Evolutionary conservation across 2,797 vertebrate species (phyloP).

Genomic region (Spea hammondii): DNA sequence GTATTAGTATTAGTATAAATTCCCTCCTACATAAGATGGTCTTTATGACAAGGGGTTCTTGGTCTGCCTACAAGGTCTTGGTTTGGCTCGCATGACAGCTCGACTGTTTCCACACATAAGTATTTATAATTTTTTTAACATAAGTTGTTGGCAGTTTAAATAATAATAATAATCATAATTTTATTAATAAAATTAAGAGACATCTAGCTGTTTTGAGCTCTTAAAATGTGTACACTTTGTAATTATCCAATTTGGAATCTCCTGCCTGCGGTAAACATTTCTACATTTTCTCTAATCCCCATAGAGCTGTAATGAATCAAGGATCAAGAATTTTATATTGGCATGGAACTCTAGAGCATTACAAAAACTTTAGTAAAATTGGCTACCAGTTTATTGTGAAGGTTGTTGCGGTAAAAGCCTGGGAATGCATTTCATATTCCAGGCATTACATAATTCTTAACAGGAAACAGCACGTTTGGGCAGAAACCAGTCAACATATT

Average conservation of each 20-base stretch:
- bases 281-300: neutral
- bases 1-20: too few species aligned
- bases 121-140: too few species aligned
- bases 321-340: neutral
- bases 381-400: slow-evolving; percentile 24
- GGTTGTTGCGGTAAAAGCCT: slow-evolving; percentile 30
- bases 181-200: too few species aligned
- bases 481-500: slow-evolving; percentile 38
- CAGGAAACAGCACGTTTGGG: slow-evolving; percentile 45
- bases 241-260: neutral
- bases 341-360: slow-evolving; percentile 14
- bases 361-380: slow-evolving; percentile 40
- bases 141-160: too few species aligned
- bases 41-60: too few species aligned
- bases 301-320: neutral
- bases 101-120: too few species aligned
- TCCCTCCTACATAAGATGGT: too few species aligned
- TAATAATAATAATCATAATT: too few species aligned
- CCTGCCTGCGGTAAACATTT: neutral
- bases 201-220: too few species aligned
- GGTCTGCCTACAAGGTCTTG: too few species aligned
- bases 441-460: slow-evolving; percentile 43
- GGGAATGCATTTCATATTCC: slow-evolving; percentile 37
- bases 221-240: too few species aligned
- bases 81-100: too few species aligned